phyloP scores from a whole-genome alignment of 2,888 invertebrate species.

The Acrocyrtus sp. region DNA sequence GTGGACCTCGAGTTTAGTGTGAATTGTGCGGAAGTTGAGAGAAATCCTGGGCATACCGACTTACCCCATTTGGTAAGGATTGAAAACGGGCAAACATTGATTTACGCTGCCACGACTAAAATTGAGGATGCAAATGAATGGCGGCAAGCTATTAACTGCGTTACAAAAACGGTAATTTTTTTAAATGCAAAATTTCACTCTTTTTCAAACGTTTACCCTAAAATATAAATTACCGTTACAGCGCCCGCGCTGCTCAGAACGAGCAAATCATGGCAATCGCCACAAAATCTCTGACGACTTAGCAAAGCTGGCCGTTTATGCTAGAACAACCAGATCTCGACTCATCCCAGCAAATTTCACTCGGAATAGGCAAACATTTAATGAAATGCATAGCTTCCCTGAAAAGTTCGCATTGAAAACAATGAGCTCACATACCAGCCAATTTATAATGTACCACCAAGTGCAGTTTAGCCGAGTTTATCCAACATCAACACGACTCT shows the following conservation, averaged over 20 bases:
- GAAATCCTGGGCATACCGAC: constrained; percentile 8
- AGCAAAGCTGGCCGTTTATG: constrained; percentile 96
- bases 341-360: constrained; percentile 79
- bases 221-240: too few relatives aligned
- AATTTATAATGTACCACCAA: constrained; percentile 83
- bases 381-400: constrained; percentile 97
- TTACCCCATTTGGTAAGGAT: constrained; percentile 18
- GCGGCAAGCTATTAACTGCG: constrained; percentile 79
- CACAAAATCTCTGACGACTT: constrained; percentile 92
- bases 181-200: not conserved
- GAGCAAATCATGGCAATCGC: constrained; percentile 73
- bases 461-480: constrained; percentile 93
- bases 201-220: too few relatives aligned
- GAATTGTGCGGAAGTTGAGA: constrained; percentile 21
- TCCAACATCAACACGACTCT: constrained; percentile 80
- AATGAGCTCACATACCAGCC: constrained; percentile 79
- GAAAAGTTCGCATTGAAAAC: constrained; percentile 92
- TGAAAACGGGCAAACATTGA: constrained; percentile 67
- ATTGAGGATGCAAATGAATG: constrained; percentile 85
- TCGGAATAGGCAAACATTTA: constrained; percentile 78
- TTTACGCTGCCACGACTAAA: constrained; percentile 82
- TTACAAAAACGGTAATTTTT: constrained; percentile 1
- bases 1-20: constrained; percentile 20
- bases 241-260: not conserved
- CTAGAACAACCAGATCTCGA: constrained; percentile 77